Evolutionary conservation across 2,113 vertebrate species (phyloP).

Genomic region (Semnornis frantzii): DNA sequence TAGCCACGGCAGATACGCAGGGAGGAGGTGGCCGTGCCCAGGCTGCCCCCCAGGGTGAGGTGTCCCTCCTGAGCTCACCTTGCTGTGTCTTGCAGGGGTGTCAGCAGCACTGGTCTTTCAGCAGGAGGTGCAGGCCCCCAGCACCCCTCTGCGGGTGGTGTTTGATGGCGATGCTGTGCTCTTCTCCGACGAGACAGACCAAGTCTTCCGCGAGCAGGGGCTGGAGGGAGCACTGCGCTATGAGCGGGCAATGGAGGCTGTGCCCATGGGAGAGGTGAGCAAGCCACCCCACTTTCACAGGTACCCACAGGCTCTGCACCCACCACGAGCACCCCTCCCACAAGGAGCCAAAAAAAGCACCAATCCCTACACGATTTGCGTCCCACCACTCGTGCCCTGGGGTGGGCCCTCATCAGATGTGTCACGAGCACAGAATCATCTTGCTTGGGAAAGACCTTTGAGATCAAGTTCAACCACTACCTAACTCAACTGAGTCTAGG

Average conservation of each 20-base stretch:
- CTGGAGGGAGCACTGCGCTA: constrained; percentile 62
- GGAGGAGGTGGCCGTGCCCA: fast-evolving
- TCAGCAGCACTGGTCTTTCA: constrained; percentile 69
- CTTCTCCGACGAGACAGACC: constrained; percentile 54
- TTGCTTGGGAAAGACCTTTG: too few species aligned
- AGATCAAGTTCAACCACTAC: too few species aligned
- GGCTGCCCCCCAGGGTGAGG: not conserved
- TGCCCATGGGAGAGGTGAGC: constrained; percentile 68
- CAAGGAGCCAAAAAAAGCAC: not conserved
- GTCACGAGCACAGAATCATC: too few species aligned
- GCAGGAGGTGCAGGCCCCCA: constrained; percentile 54
- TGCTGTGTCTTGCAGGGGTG: constrained; percentile 59
- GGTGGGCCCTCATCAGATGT: not conserved
- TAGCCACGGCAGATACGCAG: fast-evolving
- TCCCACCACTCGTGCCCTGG: not conserved
- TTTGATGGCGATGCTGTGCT: constrained; percentile 72
- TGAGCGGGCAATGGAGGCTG: constrained; percentile 17
- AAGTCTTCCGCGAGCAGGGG: constrained; percentile 62
- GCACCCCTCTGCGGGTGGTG: constrained; percentile 47
- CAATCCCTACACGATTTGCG: not conserved
- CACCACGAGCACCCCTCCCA: fast-evolving
- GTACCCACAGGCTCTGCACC: not conserved
- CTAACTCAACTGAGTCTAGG: too few species aligned
- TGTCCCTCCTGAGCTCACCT: not conserved
- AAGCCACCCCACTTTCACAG: not conserved